A percentile compares a stretch with the other conserved stretches of the same genome.
Evolutionary conservation across 2,113 vertebrate species (phyloP).

Genomic region (Rhagologus leucostigma): DNA sequence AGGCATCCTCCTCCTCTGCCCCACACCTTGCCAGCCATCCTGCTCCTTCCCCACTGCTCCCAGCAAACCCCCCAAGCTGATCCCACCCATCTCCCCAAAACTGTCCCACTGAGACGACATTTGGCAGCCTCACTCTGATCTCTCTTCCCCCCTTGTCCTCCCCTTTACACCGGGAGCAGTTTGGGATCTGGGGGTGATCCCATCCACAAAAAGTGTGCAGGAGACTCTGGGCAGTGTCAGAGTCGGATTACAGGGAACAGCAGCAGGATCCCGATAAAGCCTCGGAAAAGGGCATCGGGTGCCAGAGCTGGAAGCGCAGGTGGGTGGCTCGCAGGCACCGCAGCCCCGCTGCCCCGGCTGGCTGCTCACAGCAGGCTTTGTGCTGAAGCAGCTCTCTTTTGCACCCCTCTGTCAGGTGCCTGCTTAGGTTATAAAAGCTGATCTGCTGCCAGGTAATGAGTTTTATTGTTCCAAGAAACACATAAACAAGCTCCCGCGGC

Average conservation of each 20-base stretch:
- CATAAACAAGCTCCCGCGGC: constrained; percentile 40
- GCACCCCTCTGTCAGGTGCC: constrained; percentile 42
- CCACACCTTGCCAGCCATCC: background rate
- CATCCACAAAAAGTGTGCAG: background rate
- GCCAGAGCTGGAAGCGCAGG: background rate
- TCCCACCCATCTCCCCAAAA: background rate
- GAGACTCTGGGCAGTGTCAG: background rate
- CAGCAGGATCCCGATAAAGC: background rate
- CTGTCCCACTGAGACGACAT: background rate
- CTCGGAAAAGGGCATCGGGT: background rate
- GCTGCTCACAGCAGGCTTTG: background rate
- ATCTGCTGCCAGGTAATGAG: constrained; percentile 60
- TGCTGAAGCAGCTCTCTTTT: constrained; percentile 40
- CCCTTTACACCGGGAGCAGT: background rate
- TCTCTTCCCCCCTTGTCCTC: background rate
- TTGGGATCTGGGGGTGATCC: background rate
- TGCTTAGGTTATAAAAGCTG: constrained; percentile 46
- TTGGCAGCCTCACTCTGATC: too few species aligned
- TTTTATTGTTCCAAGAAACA: constrained; percentile 62
- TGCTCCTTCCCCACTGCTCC: background rate
- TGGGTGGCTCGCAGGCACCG: background rate
- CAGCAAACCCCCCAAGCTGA: background rate
- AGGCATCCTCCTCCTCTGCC: background rate
- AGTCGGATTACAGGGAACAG: background rate
- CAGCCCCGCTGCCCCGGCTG: background rate